phyloP scores from a whole-genome alignment of 2,888 invertebrate genomes.

The Pandemis heparana region DNA sequence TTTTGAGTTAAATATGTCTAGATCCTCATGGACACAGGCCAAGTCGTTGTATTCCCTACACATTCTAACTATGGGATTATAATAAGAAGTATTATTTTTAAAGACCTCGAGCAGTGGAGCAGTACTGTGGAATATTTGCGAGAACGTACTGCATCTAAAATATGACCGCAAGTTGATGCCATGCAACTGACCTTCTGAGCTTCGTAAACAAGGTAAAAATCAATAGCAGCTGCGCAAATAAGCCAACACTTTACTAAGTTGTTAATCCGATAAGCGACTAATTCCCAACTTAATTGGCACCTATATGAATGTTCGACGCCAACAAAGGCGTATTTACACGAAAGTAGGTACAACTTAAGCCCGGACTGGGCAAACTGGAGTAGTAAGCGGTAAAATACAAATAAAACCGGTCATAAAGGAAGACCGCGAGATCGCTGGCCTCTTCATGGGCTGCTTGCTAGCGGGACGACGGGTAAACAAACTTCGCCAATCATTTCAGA shows the following conservation, averaged over 20 bases:
- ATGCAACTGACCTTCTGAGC: background rate
- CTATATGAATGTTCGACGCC: slow-evolving; percentile 38
- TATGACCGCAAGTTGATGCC: background rate
- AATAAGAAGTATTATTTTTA: too few relatives aligned
- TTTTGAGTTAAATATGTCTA: too few relatives aligned
- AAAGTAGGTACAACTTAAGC: slow-evolving; percentile 27
- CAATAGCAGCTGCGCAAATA: slow-evolving; percentile 28
- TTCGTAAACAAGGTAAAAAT: slow-evolving; percentile 13
- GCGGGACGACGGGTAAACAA: slow-evolving; percentile 32
- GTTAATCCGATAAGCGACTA: slow-evolving; percentile 38
- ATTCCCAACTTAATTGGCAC: slow-evolving; percentile 40
- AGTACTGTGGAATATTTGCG: too few relatives aligned
- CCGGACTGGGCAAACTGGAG: slow-evolving; percentile 29
- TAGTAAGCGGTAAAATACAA: slow-evolving; percentile 40
- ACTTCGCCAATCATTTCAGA: slow-evolving; percentile 13
- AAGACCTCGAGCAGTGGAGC: too few relatives aligned
- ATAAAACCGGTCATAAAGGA: slow-evolving; percentile 39
- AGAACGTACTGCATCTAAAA: background rate
- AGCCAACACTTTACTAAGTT: slow-evolving; percentile 32
- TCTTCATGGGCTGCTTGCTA: slow-evolving; percentile 36
- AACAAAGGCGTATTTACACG: slow-evolving; percentile 31
- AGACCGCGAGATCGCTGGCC: slow-evolving; percentile 36
- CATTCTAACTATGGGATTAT: too few relatives aligned
- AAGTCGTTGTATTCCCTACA: too few relatives aligned
- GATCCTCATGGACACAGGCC: too few relatives aligned